Percentiles rank a stretch among this genome's conserved stretches.
These are phyloP conservation scores for Pampus argenteus DNA, from an alignment of 2,797 vertebrate species.

Conservation along the genomic window DNA sequence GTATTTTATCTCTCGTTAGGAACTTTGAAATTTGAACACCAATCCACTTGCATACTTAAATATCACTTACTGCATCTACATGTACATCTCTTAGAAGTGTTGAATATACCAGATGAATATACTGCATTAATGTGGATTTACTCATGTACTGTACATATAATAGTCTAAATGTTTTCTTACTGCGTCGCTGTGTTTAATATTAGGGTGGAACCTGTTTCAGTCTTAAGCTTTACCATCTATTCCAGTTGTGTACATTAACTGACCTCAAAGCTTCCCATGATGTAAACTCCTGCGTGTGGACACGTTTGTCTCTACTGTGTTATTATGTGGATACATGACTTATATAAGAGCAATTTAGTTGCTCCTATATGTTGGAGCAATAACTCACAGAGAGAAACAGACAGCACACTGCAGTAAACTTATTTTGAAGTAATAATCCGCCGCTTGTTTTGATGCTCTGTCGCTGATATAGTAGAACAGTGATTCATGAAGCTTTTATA, in stretches of 20 bases:
- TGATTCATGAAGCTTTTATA: constrained; percentile 61
- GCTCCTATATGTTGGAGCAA: constrained; percentile 20
- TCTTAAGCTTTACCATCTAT: background rate
- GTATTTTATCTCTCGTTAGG: constrained; percentile 8
- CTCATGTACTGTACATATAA: background rate
- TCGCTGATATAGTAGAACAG: constrained; percentile 43
- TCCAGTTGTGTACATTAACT: background rate
- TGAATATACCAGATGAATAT: background rate
- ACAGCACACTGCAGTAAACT: constrained; percentile 41
- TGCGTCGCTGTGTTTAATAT: no score
- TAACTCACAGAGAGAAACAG: constrained; percentile 57
- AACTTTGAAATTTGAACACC: constrained; percentile 1
- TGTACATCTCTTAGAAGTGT: no score
- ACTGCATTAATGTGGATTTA: background rate
- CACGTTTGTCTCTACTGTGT: constrained; percentile 13
- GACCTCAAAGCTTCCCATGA: constrained; percentile 25
- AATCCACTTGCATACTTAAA: constrained; percentile 11
- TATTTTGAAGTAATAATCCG: constrained; percentile 55
- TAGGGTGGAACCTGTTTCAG: background rate
- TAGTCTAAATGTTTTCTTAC: background rate
- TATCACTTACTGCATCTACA: background rate
- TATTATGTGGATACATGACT: constrained; percentile 23
- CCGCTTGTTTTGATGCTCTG: constrained; percentile 42
- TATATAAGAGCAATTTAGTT: constrained; percentile 22
- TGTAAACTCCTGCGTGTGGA: constrained; percentile 6